phyloP scores from a whole-genome alignment of 2,113 vertebrate species.

The Butorides virescens region DNA sequence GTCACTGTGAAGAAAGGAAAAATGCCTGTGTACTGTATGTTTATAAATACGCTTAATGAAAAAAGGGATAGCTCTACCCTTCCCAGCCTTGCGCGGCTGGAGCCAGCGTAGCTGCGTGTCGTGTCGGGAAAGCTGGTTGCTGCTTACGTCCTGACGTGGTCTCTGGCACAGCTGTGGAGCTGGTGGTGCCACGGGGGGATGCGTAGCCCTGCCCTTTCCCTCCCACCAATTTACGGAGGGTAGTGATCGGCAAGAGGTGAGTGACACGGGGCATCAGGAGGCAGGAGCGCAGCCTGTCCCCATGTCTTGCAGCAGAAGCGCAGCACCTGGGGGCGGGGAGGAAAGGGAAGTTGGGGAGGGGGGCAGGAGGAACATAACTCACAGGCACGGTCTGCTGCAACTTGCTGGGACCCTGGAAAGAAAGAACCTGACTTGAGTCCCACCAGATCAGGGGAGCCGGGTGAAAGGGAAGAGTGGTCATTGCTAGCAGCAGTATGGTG shows the following conservation, averaged over 20 bases:
- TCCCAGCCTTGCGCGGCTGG: not conserved
- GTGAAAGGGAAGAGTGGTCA: not conserved
- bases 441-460: not conserved
- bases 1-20: constrained; percentile 69
- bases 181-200: not conserved
- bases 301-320: not conserved
- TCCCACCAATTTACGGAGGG: not conserved
- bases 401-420: not conserved
- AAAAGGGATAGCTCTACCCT: constrained; percentile 54
- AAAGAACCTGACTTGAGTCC: not conserved
- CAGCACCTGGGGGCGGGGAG: not conserved
- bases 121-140: not conserved
- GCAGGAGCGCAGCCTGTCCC: not conserved
- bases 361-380: not conserved
- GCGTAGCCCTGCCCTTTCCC: not conserved
- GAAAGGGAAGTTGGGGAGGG: not conserved
- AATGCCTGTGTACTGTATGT: constrained; percentile 66
- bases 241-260: not conserved
- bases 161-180: not conserved
- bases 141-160: not conserved
- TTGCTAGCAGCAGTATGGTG: accelerated
- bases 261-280: not conserved
- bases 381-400: not conserved
- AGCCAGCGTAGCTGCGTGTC: not conserved
- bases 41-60: constrained; percentile 70